phyloP scores from a whole-genome alignment of 1,140 invertebrate genomes.

The Platyscapa corneri region DNA sequence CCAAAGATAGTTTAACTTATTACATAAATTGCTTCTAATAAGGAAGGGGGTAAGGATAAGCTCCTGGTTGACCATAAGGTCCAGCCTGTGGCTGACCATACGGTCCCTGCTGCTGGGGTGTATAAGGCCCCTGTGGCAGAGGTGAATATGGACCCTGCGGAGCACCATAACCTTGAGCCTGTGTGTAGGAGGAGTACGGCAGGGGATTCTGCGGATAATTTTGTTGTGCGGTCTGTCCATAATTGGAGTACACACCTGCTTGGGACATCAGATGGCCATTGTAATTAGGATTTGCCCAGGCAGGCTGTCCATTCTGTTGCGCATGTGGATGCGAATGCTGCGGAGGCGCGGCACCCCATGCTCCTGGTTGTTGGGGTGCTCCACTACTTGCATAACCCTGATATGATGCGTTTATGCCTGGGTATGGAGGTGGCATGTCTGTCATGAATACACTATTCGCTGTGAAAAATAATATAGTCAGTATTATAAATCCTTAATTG shows the following conservation, averaged over 20 bases:
- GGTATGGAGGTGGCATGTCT: constrained; percentile 95
- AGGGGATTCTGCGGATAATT: constrained; percentile 65
- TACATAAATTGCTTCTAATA: constrained; percentile 26
- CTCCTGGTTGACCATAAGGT: constrained; percentile 40
- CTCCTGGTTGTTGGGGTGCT: constrained; percentile 57
- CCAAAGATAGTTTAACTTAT: constrained; percentile 7
- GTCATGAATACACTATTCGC: constrained; percentile 93
- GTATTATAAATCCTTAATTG: neutral
- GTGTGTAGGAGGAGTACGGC: constrained; percentile 62
- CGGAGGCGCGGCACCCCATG: constrained; percentile 51
- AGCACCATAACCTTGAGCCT: constrained; percentile 34
- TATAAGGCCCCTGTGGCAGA: constrained; percentile 41
- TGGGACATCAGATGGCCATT: constrained; percentile 70
- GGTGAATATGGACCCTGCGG: constrained; percentile 44
- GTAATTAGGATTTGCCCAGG: constrained; percentile 70
- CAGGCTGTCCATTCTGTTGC: constrained; percentile 65
- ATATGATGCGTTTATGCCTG: constrained; percentile 82
- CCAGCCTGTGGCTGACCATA: constrained; percentile 41
- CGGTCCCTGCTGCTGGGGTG: constrained; percentile 14
- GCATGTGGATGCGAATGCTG: constrained; percentile 47
- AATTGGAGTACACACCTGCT: constrained; percentile 72
- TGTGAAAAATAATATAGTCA: constrained; percentile 62
- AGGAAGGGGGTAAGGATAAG: constrained; percentile 40
- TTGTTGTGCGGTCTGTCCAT: constrained; percentile 65
- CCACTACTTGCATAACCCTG: constrained; percentile 69